Conservation (phyloP, 2,113 vertebrate genomes). For the Ptilonorhynchus violaceus region DNA sequence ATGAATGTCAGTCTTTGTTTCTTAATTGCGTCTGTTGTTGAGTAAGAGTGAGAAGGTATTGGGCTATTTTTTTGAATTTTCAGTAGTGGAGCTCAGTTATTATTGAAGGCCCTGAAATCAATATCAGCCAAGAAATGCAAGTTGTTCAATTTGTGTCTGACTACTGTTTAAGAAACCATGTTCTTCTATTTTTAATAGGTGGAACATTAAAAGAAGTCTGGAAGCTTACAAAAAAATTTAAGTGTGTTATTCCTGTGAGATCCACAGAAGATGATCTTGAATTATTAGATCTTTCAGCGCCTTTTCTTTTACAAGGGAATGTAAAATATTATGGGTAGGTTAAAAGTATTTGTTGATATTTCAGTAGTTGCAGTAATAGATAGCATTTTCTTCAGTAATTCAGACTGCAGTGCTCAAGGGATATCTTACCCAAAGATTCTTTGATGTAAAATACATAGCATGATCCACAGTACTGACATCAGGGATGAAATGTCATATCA, state of each 20-base stretch:
- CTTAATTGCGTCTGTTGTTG: not conserved
- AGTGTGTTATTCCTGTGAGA: constrained; percentile 84
- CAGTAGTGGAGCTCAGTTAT: not conserved
- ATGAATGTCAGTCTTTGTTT: not conserved
- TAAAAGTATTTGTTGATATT: not conserved
- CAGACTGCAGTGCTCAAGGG: not conserved
- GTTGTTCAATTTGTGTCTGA: not conserved
- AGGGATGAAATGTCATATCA: not conserved
- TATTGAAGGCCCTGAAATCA: not conserved
- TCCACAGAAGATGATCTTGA: constrained; percentile 71
- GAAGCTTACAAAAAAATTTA: constrained; percentile 74
- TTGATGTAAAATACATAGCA: not conserved
- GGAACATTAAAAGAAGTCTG: constrained; percentile 77
- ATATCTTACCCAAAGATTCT: not conserved
- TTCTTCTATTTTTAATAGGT: constrained; percentile 70
- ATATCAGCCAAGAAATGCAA: not conserved
- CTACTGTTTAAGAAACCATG: not conserved
- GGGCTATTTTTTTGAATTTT: not conserved
- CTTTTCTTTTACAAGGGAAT: constrained; percentile 85
- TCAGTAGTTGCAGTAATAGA: not conserved
- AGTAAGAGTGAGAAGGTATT: not conserved
- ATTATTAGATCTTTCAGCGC: constrained; percentile 81
- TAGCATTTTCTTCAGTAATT: not conserved
- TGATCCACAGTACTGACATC: not conserved
- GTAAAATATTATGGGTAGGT: constrained; percentile 85